Percentiles rank a stretch among this genome's conserved stretches.
These are phyloP conservation scores for Pangasianodon gigas DNA, from an alignment of 2,113 vertebrate genomes.

Conservation along the genomic window DNA sequence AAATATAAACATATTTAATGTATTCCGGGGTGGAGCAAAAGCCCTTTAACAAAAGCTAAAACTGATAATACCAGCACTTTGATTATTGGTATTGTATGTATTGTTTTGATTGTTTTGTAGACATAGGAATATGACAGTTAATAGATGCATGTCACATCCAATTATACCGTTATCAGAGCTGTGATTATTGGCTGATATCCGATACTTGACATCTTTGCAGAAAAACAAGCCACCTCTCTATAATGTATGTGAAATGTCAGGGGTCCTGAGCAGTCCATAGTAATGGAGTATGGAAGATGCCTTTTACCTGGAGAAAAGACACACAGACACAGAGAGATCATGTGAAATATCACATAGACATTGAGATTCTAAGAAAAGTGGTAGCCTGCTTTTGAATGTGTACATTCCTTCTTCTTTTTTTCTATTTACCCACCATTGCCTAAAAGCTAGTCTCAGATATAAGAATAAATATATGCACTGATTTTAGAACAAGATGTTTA, in stretches of 20 bases:
- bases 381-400: background rate
- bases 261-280: background rate
- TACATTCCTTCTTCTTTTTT: background rate
- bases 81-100: background rate
- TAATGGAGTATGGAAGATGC: too few relatives aligned
- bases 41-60: background rate
- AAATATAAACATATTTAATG: background rate
- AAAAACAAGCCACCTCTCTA: background rate
- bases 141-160: background rate
- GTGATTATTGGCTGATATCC: background rate
- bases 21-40: background rate
- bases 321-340: too few relatives aligned
- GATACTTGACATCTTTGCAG: background rate
- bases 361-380: background rate
- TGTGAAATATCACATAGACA: too few relatives aligned
- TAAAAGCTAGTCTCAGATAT: background rate
- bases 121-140: background rate
- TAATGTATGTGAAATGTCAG: background rate
- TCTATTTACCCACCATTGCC: background rate
- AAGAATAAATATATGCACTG: background rate
- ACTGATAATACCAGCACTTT: background rate
- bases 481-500: background rate
- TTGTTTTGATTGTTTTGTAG: background rate
- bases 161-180: background rate
- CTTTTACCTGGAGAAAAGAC: too few relatives aligned